Conservation (phyloP, 2,888 invertebrate species). For the Rutpela maculata region DNA sequence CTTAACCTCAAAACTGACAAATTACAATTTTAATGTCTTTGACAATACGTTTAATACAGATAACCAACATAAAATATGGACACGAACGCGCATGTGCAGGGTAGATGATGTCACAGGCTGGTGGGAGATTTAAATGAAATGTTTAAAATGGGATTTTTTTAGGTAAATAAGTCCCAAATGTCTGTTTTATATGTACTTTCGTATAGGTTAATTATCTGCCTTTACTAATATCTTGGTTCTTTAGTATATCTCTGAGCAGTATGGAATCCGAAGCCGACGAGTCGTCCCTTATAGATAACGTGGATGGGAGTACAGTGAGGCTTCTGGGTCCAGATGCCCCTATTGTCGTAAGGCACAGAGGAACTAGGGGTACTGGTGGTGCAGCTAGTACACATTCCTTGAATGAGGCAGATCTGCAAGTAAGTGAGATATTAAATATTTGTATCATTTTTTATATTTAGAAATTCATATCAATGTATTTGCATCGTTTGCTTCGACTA, state of each 20-base stretch:
- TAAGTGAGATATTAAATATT: conserved; percentile 68
- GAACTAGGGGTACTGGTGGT: conserved; percentile 76
- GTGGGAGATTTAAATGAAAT: too few species aligned
- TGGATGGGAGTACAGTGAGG: conserved; percentile 77
- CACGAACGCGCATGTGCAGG: too few species aligned
- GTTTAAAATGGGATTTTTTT: too few species aligned
- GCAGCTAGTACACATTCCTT: conserved; percentile 85
- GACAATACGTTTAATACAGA: too few species aligned
- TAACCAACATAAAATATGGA: too few species aligned
- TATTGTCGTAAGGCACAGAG: conserved; percentile 68
- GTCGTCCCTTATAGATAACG: conserved; percentile 74
- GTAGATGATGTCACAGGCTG: too few species aligned
- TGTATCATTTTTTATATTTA: background rate
- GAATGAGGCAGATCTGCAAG: conserved; percentile 91
- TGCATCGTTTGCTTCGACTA: too few species aligned
- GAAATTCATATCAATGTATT: too few species aligned
- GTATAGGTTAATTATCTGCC: background rate
- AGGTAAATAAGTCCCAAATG: too few species aligned
- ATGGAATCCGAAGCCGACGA: conserved; percentile 92
- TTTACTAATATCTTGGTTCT: conserved; percentile 34
- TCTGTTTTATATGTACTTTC: too few species aligned
- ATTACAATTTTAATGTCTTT: too few species aligned
- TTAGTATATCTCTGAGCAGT: conserved; percentile 84
- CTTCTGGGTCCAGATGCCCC: conserved; percentile 75
- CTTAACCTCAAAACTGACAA: too few species aligned